phyloP scores from a whole-genome alignment of 1,140 invertebrate species.

The Eupristina koningsbergeri region DNA sequence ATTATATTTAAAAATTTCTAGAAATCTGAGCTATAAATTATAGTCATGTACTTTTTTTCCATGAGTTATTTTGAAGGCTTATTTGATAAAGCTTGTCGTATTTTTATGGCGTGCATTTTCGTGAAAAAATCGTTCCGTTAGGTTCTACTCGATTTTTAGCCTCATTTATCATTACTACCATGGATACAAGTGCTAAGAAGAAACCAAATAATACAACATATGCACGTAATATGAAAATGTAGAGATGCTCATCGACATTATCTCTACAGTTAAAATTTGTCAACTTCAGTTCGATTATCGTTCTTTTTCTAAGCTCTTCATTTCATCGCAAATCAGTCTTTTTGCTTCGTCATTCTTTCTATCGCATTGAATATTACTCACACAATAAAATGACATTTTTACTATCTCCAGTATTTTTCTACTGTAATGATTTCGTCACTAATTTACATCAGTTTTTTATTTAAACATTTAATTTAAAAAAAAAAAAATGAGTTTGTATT shows the following conservation, averaged over 20 bases:
- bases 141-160: neutral
- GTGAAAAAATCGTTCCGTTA: neutral
- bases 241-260: neutral
- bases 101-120: neutral
- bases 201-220: neutral
- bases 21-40: neutral
- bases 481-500: too few relatives aligned
- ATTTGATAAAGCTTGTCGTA: constrained; percentile 2
- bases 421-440: too few relatives aligned
- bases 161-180: neutral
- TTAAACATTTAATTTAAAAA: too few relatives aligned
- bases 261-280: neutral
- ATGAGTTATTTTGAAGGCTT: neutral
- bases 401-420: too few relatives aligned
- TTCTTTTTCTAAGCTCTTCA: neutral
- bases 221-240: neutral
- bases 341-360: neutral
- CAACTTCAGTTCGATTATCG: neutral
- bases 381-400: too few relatives aligned
- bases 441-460: too few relatives aligned
- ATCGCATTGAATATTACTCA: too few relatives aligned
- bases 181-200: neutral
- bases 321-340: neutral
- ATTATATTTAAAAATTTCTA: neutral
- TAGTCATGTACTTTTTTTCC: neutral